A percentile compares a stretch with the other conserved stretches of the same genome.
These are phyloP conservation scores for Crossoptilon crossoptilon DNA, from an alignment of 2,797 vertebrate genomes.

Conservation along the genomic window DNA sequence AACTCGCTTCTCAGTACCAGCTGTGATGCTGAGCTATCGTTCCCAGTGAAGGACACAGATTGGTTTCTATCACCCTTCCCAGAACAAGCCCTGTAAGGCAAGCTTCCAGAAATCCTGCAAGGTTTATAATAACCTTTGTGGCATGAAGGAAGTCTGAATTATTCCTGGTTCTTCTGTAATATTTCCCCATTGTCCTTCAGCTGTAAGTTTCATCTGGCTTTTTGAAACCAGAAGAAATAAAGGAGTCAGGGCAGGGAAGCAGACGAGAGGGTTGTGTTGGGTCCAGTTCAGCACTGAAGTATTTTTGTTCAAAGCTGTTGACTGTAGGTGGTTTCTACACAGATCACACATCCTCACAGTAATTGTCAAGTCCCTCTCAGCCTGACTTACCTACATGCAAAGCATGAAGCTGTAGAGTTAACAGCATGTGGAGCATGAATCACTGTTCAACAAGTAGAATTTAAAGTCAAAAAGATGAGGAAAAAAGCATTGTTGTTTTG, in stretches of 20 bases:
- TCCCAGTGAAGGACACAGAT: neutral
- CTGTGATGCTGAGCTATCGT: fast-evolving
- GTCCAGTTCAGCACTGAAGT: neutral
- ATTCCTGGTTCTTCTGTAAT: neutral
- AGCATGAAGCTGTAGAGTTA: neutral
- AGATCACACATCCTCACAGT: constrained; percentile 5
- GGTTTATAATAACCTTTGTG: neutral
- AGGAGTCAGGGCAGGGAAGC: neutral
- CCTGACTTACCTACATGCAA: constrained; percentile 6
- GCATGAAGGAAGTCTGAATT: neutral
- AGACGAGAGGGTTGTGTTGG: neutral
- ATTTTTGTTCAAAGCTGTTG: neutral
- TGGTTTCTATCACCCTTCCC: neutral
- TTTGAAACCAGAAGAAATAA: neutral
- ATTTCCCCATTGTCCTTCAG: neutral
- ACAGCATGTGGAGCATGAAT: neutral
- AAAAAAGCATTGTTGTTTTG: neutral
- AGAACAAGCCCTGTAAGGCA: neutral
- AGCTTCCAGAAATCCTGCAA: neutral
- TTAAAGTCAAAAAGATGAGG: neutral
- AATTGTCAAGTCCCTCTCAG: neutral
- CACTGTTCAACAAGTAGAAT: neutral
- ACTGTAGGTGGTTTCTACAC: constrained; percentile 4
- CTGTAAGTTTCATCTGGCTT: neutral
- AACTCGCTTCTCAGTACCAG: neutral